These are phyloP conservation scores for Mallotus villosus DNA, from an alignment of 2,797 vertebrate species.

Conservation along the genomic window DNA sequence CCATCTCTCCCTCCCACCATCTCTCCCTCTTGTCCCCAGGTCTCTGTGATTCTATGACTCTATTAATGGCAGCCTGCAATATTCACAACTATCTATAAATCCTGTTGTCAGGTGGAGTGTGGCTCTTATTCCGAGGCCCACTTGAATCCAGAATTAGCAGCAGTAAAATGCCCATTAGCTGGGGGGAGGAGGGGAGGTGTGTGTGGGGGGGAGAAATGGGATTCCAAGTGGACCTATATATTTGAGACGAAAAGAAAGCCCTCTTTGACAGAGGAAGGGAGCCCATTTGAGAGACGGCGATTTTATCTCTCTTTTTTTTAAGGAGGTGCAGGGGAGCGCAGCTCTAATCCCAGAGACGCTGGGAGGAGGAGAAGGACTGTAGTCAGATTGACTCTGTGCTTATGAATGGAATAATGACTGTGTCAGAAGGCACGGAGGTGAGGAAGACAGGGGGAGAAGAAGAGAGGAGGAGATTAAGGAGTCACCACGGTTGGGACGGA, in stretches of 20 bases:
- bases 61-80: slow-evolving; percentile 92
- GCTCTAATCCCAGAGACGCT: slow-evolving; percentile 85
- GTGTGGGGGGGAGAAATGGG: slow-evolving; percentile 78
- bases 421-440: slow-evolving; percentile 55
- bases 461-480: slow-evolving; percentile 74
- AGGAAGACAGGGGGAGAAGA: slow-evolving; percentile 50
- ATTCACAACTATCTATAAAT: slow-evolving; percentile 97
- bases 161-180: slow-evolving; percentile 94
- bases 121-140: slow-evolving; percentile 85
- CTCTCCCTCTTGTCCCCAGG: slow-evolving; percentile 73
- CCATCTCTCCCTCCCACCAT: slow-evolving; percentile 17
- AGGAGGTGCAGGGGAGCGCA: slow-evolving; percentile 28
- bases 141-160: slow-evolving; percentile 92
- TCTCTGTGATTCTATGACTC: slow-evolving; percentile 87
- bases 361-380: slow-evolving; percentile 90
- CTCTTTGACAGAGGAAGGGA: slow-evolving; percentile 82
- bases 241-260: slow-evolving; percentile 89
- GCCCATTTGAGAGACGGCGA: slow-evolving; percentile 93
- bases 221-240: slow-evolving; percentile 81
- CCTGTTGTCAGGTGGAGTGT: slow-evolving; percentile 86
- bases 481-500: slow-evolving; percentile 64
- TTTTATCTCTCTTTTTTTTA: slow-evolving; percentile 89
- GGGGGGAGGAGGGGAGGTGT: slow-evolving; percentile 7
- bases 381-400: slow-evolving; percentile 84
- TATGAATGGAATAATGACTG: slow-evolving; percentile 86